Evolutionary conservation across 2,797 vertebrate species (phyloP), one percentile per base, ranked within the genome.

Genomic region (Coregonus ussuriensis): DNA sequence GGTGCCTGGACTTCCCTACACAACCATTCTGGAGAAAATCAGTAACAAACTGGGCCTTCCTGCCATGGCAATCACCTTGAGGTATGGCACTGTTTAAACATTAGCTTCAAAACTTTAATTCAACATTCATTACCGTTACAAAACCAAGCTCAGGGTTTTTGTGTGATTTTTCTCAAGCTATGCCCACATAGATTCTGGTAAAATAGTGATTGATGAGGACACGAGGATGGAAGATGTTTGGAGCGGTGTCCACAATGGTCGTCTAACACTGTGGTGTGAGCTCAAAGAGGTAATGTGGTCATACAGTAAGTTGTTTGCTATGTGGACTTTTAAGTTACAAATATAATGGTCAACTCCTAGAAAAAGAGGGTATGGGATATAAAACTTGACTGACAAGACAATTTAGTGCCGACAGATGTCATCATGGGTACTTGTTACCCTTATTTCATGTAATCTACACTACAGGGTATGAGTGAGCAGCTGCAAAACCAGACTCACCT

Each of bases 181-280:
- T 68, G 92, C 84, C 68, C 87, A 92, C 9, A 75, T 7, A 18
- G 91, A 82, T 3, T 87, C 78, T 13, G 83, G 81, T 3, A 83
- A 83, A 4, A 91, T 83, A 79, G 81, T 85, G 13, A 83, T 79
- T 7, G 78, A 95, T n/a, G 90, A 84, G 0, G 65, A 90, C 18
- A 85, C 91, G 0, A 93, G 91, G 14, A 92, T 98, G 95, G 84
- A 95, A 35, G 87, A 41, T 0, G 87, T 96, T 63, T 99, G 98
- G 97, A 88, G 69, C 13, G 85, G 83, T 1, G 91, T 86, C 76
- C 91, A 86, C 7, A 83, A 90, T 54, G 87, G 92, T n/a, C 94
- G 82, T 77, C 86, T 99, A 85, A 96, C 94, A 0, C 71, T 97
- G 78, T 98, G 97, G 97, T 99, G 97, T 1, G 86, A 91, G 15